A percentile compares a stretch with the other conserved stretches of the same genome.
These are phyloP conservation scores for Ceratitis capitata DNA, from an alignment of 1,140 invertebrate species.

Conservation along the genomic window DNA sequence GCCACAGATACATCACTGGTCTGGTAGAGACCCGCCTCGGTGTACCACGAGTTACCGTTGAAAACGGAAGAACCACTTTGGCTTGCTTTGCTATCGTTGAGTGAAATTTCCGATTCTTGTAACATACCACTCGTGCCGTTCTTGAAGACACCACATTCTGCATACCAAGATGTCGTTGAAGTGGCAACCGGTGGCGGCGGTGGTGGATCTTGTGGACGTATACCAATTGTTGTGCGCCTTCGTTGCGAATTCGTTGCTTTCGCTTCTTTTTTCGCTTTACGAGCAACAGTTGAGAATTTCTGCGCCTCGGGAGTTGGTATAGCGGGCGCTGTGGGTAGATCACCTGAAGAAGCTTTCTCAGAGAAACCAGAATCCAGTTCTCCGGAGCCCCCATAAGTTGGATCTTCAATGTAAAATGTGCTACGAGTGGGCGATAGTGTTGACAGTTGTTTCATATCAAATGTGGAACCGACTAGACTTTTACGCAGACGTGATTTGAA, in stretches of 20 bases:
- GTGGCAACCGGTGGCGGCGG: slow-evolving; percentile 58
- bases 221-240: slow-evolving; percentile 53
- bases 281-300: slow-evolving; percentile 54
- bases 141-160: slow-evolving; percentile 68
- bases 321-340: slow-evolving; percentile 32
- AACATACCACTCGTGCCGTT: slow-evolving; percentile 41
- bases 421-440: slow-evolving; percentile 67
- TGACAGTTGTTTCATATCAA: slow-evolving; percentile 63
- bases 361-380: slow-evolving; percentile 70
- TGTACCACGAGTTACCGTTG: slow-evolving; percentile 69
- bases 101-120: slow-evolving; percentile 27
- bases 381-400: slow-evolving; percentile 62
- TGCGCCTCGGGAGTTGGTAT: slow-evolving; percentile 48
- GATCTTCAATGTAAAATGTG: slow-evolving; percentile 74
- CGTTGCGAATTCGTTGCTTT: slow-evolving; percentile 50
- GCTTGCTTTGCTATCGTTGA: slow-evolving; percentile 44
- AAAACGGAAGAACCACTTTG: slow-evolving; percentile 43
- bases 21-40: slow-evolving; percentile 72
- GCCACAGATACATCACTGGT: slow-evolving; percentile 66
- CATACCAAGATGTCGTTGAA: slow-evolving; percentile 67
- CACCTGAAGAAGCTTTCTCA: slow-evolving; percentile 54
- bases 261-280: slow-evolving; percentile 56
- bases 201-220: slow-evolving; percentile 62
- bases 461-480: slow-evolving; percentile 64
- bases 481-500: slow-evolving; percentile 69